Evolutionary conservation across 2,888 invertebrate species (phyloP), one percentile per base, ranked within the genome.

Genomic region (Caenorhabditis wallacei): DNA sequence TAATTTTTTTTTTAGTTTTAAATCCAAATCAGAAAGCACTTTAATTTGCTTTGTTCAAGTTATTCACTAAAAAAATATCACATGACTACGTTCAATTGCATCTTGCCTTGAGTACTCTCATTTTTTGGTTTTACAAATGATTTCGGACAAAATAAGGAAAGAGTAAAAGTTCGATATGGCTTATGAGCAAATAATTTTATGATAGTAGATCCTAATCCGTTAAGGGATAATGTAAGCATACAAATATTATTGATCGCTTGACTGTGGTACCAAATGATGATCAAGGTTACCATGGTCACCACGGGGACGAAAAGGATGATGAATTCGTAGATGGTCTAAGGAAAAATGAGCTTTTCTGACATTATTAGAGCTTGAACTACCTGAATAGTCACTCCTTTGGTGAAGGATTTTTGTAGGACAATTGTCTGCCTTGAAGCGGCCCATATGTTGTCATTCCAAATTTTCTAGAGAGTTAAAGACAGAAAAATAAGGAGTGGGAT

Each of bases 151-250:
- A 22, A 48, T 35, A 61, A 10, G 16, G 61, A 61, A 7, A 46
- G 4, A 2, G 61, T 61, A 30, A 71, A 71, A 16, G 30, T 51
- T 8, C 61, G 71, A 51, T 71, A 71, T 16, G 71, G 71, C 18
- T 61, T 71, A 37, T 71, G 70, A 35, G 35, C 59, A 51, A 59
- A 71, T 18, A 71, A 1, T 53, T 61, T 71, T 1, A 71, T 30
- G 46, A 71, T 20, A 24, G 71, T 71, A 24, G 71, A 71, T 2
- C 48, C 37, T 13, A 71, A 13, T 30, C 71, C 71, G 16, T 71
- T 59, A 0, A 71, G 37, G 1, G 71, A 71, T 10, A 71, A 3
- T 1, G 40, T 22, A 2, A 71, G 51, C 11, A 71, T 40, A 20
- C 37, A 18, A 0, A 71, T 24, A 22, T 71, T 71, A 53, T 37